Conservation (phyloP, 2,797 vertebrate genomes). For the Semotilus atromaculatus region DNA sequence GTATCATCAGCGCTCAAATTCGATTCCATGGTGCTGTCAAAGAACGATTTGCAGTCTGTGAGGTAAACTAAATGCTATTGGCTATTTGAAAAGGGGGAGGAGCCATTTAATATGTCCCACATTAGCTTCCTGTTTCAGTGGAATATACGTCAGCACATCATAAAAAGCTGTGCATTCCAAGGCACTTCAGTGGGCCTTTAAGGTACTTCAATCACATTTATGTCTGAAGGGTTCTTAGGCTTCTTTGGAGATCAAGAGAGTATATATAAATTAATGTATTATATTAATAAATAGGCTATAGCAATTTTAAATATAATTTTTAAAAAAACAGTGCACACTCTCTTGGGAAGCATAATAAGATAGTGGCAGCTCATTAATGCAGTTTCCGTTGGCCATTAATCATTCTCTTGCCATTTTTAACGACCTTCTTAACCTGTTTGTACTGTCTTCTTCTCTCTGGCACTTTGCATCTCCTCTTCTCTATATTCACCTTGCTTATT, state of each 20-base stretch:
- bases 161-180: no score
- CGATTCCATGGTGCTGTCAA: no score
- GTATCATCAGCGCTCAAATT: no score
- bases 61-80: no score
- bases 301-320: background rate
- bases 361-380: conserved; percentile 46
- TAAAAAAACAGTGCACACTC: background rate
- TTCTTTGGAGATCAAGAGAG: background rate
- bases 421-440: conserved; percentile 40
- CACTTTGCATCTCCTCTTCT: conserved; percentile 12
- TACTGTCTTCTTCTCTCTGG: conserved; percentile 1
- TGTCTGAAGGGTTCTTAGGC: background rate
- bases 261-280: background rate
- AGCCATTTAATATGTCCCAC: no score
- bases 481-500: background rate
- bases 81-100: no score
- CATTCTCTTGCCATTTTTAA: conserved; percentile 27
- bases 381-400: conserved; percentile 36
- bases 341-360: conserved; percentile 17
- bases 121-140: no score
- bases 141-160: no score
- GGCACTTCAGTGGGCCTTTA: background rate
- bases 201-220: background rate
- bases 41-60: no score
- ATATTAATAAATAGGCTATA: background rate